Evolutionary conservation across 2,113 vertebrate genomes (phyloP), one percentile per base, ranked within the genome.

Genomic region (Morone chrysops): DNA sequence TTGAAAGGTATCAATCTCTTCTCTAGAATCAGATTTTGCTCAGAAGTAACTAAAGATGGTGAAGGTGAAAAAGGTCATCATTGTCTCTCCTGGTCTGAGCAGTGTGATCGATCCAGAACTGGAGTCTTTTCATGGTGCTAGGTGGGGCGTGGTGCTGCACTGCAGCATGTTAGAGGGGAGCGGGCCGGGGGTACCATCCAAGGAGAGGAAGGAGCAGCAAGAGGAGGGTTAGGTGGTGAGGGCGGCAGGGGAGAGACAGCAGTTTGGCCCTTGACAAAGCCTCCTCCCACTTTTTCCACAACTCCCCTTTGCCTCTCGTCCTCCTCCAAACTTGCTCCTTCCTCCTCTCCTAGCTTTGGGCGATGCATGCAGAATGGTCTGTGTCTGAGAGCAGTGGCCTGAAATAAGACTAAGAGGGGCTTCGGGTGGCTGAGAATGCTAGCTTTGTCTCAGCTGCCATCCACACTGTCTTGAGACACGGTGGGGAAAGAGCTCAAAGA

Each of bases 391-490:
- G 91, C 92, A 89, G 79, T 93, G 93, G 93, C 91, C 94, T 94
- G 92, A 93, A 93, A 93, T 95, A 84, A 93, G 93, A 94, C 90
- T 85, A 85, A 91, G 90, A 94, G 91, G 92, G 90, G 90, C 88
- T 89, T 88, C 41, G 80, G 82, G 82, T 22, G 63, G 72, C 18
- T 72, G 90, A 94, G 92, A 95, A 95, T 93, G 86, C 91, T 66
- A 79, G 93, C 94, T 94, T 95, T 95, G 94, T 95, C 91, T 94
- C 90, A 88, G 87, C 92, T 93, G 93, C 92, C 93, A 93, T 94
- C 91, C 88, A 93, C 82, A 89, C 90, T 94, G 92, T 93, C 92
- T 94, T 87, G 87, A 93, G 92, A 92, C 89, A 76, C 89, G 89
- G 89, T 80, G 75, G 48, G 22, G 43, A 87, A 75, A 84, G 86